Evolutionary conservation across 2,888 invertebrate species (phyloP).

Genomic region (Eupithecia vulgata): DNA sequence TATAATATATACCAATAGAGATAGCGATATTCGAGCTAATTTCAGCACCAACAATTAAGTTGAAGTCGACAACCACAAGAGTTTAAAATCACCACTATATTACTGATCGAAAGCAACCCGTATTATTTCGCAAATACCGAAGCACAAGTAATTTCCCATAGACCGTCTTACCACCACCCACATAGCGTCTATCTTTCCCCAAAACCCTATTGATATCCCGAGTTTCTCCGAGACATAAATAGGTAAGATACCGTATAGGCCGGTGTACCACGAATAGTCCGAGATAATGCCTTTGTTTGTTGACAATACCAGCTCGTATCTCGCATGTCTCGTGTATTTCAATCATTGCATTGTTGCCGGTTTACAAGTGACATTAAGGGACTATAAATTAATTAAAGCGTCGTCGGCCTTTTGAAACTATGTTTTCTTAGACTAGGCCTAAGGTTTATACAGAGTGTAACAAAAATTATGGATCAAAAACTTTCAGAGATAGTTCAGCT

Average conservation of each 20-base stretch:
- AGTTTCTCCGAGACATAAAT: conserved; percentile 14
- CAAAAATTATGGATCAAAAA: too few species aligned
- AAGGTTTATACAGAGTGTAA: background rate
- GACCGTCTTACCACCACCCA: background rate
- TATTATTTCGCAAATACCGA: background rate
- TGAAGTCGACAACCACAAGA: too few species aligned
- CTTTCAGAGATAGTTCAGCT: too few species aligned
- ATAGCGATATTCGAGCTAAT: too few species aligned
- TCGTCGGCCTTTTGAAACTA: background rate
- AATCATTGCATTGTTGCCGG: conserved; percentile 32
- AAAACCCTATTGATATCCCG: conserved; percentile 1
- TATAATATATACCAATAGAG: too few species aligned
- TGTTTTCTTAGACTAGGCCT: background rate
- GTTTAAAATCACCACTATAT: too few species aligned
- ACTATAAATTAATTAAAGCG: conserved; percentile 26
- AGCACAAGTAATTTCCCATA: background rate
- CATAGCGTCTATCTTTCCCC: background rate
- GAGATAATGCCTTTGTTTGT: conserved; percentile 34
- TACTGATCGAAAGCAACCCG: too few species aligned
- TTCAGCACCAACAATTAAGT: too few species aligned
- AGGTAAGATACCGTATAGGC: conserved; percentile 13
- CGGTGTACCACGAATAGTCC: conserved; percentile 13
- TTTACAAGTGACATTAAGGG: conserved; percentile 31
- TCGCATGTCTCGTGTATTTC: conserved; percentile 25
- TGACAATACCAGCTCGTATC: conserved; percentile 25